Base-by-base conservation (phyloP, 2,797 vertebrate species). In the Phalanger gymnotis region DNA sequence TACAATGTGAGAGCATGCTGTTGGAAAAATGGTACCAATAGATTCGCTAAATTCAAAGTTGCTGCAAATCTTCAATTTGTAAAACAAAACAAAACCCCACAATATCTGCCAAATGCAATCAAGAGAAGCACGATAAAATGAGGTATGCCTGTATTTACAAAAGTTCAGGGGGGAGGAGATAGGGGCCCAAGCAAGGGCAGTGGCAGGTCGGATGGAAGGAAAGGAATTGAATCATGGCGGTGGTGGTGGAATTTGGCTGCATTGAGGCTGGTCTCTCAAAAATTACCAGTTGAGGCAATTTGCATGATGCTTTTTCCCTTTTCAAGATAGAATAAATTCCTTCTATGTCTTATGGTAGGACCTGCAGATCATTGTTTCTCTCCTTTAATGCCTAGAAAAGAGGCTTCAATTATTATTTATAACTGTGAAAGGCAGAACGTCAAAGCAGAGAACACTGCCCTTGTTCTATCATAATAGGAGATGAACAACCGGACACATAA, bases 401-500 rank as follows among this genome's bases (percentile, higher is more conserved):
- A 87, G 2, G 6, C 73, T 47, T 87, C 22, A 87, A 10, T 22
- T 87, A 51, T 87, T 51, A 87, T 87, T 47, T 81, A 25, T 81
- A 47, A 81, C 19, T 81, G 22, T 87, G 40, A 87, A 87, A 87
- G 40, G 22, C 40, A 81, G n/a, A 22, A 14, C 40, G 47, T 81
- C 73, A 81, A 81, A 81, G 40, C 40, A 81, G 22, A 52, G 0
- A 6, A 91, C 7, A 34, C 27, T 93, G 34, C 19, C 53, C 6
- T 1, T 93, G 53, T 93, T 55, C 27, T n/a, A 90, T 30, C 58
- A 56, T n/a, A 34, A 73, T n/a, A 34, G 22, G 40, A 95, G 53
- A 92, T 87, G 25, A 11, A 92, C 61, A 95, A 95, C 66, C 16
- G 66, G 93, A 51, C 56, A 51, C 12, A 40, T 90, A n/a, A 90